Evolutionary conservation across 2,888 invertebrate genomes (phyloP), one percentile per base, ranked within the genome.

Genomic region (Amphiduros pacificus): DNA sequence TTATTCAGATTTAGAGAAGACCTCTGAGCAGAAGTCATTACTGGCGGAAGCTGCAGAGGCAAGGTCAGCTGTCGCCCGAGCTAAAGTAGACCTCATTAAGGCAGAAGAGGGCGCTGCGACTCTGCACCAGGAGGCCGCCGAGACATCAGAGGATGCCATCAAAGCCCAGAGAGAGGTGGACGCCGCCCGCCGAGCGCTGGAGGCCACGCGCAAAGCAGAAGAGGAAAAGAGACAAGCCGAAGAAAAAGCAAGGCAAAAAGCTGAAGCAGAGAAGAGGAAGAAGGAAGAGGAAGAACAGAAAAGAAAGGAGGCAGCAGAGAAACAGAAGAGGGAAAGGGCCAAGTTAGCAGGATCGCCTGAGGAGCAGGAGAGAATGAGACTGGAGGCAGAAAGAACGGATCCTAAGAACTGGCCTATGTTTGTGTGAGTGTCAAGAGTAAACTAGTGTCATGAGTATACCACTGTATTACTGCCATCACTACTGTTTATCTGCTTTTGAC

Each of bases 381-480:
- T 61, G 29, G 64, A 66, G 44, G 66, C 70, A 40, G 74, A 41
- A 63, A 68, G 49, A 71, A 71, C 63, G 36, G 57, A 77, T 62
- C 75, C 75, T 0, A 73, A 73, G 32, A 76, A 76, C 69, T 78
- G 78, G 78, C 76, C 76, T 1, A 61, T 68, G 60, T 74, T 66
- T 51, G 71, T 72, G 78, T 78, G 66, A 68, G 73, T 68, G n/a
- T n/a, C n/a, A n/a, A n/a, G n/a, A n/a, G n/a, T n/a, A n/a, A n/a
- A n/a, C n/a, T n/a, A n/a, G n/a, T n/a, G n/a, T n/a, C n/a, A n/a
- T n/a, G n/a, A n/a, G n/a, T n/a, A n/a, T n/a, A n/a, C n/a, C n/a
- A n/a, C n/a, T n/a, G n/a, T n/a, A n/a, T n/a, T n/a, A n/a, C n/a
- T n/a, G n/a, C n/a, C n/a, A n/a, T n/a, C n/a, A n/a, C n/a, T n/a